Conservation (phyloP, 2,888 invertebrate species). For the Lochmaea crataegi region DNA sequence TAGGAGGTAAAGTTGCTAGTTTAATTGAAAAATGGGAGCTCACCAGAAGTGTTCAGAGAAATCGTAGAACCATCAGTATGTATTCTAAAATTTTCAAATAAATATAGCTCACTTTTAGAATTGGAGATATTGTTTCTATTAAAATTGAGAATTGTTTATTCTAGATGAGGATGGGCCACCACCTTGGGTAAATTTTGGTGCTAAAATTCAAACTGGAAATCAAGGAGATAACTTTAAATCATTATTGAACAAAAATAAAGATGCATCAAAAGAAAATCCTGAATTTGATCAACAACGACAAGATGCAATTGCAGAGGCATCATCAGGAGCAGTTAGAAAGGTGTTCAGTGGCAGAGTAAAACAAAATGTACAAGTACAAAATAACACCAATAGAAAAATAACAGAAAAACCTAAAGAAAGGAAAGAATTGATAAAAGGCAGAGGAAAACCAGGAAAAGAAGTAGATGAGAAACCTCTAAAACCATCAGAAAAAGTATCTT, state of each 20-base stretch:
- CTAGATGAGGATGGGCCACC: slow-evolving; percentile 83
- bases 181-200: slow-evolving; percentile 93
- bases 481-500: slow-evolving; percentile 82
- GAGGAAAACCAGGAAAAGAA: slow-evolving; percentile 54
- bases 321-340: slow-evolving; percentile 68
- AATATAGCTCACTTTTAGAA: neutral
- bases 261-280: slow-evolving; percentile 71
- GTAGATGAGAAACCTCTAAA: slow-evolving; percentile 74
- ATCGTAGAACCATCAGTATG: slow-evolving; percentile 37
- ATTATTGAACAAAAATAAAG: slow-evolving; percentile 71
- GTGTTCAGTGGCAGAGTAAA: slow-evolving; percentile 69
- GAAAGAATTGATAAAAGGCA: slow-evolving; percentile 36
- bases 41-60: slow-evolving; percentile 61
- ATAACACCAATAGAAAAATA: slow-evolving; percentile 28
- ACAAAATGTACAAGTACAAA: slow-evolving; percentile 52
- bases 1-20: slow-evolving; percentile 87
- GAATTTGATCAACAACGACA: slow-evolving; percentile 92
- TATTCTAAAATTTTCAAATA: neutral
- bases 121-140: neutral
- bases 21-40: slow-evolving; percentile 92
- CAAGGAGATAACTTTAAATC: slow-evolving; percentile 78
- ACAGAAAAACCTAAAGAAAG: slow-evolving; percentile 28
- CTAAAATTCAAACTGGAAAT: slow-evolving; percentile 72
- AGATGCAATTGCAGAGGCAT: slow-evolving; percentile 90
- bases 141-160: neutral